Conservation (phyloP, 2,113 vertebrate species). For the Mesoclemmys tuberculata region DNA sequence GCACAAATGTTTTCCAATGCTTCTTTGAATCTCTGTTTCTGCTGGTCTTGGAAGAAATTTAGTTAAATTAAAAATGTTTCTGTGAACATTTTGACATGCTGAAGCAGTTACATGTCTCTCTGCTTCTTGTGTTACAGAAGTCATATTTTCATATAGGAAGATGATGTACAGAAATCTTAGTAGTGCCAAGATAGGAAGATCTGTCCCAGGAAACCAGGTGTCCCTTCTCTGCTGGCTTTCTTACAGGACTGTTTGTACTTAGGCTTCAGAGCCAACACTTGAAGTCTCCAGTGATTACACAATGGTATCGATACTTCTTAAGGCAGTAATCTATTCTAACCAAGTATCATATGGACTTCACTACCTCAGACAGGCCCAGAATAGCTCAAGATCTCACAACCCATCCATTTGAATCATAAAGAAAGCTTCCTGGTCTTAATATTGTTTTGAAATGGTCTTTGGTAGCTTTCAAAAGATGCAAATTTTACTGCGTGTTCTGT, state of each 20-base stretch:
- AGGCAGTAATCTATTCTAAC: conserved; percentile 24
- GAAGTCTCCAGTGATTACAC: neutral
- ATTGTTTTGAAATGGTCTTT: neutral
- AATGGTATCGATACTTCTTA: conserved; percentile 18
- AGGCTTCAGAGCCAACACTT: neutral
- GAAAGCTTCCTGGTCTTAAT: neutral
- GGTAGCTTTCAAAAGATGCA: neutral
- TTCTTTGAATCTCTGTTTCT: neutral
- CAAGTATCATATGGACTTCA: neutral
- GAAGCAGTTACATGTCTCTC: neutral
- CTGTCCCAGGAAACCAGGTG: neutral
- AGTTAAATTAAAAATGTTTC: neutral
- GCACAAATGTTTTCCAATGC: neutral
- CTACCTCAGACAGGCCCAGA: neutral
- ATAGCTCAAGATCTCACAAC: neutral
- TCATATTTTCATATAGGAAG: neutral
- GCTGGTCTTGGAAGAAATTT: conserved; percentile 14
- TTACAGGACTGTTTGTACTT: neutral
- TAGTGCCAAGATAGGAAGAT: neutral
- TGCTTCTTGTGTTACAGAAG: neutral
- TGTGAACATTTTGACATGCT: neutral
- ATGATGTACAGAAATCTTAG: neutral
- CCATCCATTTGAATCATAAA: conserved; percentile 33
- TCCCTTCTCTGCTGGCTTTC: neutral
- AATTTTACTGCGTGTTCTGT: neutral